phyloP scores from a whole-genome alignment of 2,888 invertebrate species.

The Hypselothyrea guttata region DNA sequence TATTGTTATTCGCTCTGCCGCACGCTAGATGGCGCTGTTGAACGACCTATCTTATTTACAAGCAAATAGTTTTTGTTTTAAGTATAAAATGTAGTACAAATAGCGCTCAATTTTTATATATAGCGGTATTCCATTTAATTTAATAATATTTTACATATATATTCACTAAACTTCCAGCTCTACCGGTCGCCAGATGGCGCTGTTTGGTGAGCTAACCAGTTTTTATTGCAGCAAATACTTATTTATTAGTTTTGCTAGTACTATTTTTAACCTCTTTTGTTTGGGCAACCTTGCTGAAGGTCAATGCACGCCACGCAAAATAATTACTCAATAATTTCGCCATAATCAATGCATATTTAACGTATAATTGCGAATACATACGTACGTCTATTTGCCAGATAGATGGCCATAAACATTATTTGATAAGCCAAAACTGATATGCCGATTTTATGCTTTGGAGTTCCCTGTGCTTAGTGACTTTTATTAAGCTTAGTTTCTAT shows the following conservation, averaged over 20 bases:
- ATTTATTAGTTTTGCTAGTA: conserved; percentile 2
- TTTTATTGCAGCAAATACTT: too few relatives aligned
- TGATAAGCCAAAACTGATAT: conserved; percentile 26
- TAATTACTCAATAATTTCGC: conserved; percentile 46
- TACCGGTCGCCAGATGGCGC: conserved; percentile 35
- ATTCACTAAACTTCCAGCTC: too few relatives aligned
- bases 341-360: conserved; percentile 27
- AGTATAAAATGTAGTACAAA: too few relatives aligned
- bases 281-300: conserved; percentile 36
- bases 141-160: too few relatives aligned
- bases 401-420: conserved; percentile 12
- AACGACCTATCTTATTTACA: too few relatives aligned
- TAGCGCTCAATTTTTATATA: too few relatives aligned
- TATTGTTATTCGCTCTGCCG: conserved; percentile 12
- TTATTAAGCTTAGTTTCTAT: conserved; percentile 12
- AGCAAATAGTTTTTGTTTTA: too few relatives aligned
- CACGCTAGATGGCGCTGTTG: conserved; percentile 36
- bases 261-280: not conserved
- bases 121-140: too few relatives aligned
- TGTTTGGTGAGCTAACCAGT: not conserved
- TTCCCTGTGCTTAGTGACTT: not conserved
- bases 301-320: conserved; percentile 36
- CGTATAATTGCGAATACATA: conserved; percentile 24
- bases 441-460: not conserved
- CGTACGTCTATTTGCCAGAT: not conserved